Percentiles rank a stretch among this genome's conserved stretches.
phyloP scores from a whole-genome alignment of 2,797 vertebrate genomes.

The Sebastiscus tertius region DNA sequence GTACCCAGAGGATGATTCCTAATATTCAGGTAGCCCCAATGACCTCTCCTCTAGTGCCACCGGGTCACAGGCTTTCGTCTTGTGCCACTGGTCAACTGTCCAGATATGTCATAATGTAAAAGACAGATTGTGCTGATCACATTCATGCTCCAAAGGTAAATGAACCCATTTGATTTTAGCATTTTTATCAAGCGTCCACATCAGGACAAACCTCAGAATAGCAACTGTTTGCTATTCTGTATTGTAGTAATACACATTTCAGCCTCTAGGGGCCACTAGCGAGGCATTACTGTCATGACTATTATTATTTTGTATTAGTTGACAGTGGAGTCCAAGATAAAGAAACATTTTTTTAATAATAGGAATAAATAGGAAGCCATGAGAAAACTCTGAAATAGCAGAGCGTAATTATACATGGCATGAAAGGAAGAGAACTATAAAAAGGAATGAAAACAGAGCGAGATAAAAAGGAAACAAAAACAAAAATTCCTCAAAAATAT shows the following conservation, averaged over 20 bases:
- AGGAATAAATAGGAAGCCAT: neutral
- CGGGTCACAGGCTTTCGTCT: neutral
- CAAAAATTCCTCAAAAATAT: conserved; percentile 10
- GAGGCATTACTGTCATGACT: neutral
- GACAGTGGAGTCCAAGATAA: neutral
- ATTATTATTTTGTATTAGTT: neutral
- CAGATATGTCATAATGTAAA: neutral
- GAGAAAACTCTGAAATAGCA: neutral
- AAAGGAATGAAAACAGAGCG: conserved; percentile 30
- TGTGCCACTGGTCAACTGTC: neutral
- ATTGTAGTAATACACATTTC: neutral
- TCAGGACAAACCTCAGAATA: neutral
- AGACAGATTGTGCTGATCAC: neutral
- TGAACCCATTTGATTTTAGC: neutral
- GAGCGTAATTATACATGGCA: neutral
- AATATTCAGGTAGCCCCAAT: neutral
- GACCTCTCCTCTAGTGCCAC: neutral
- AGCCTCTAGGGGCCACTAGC: neutral
- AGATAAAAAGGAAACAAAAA: conserved; percentile 41
- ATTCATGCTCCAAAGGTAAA: neutral
- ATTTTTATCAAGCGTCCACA: neutral
- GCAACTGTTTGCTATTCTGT: neutral
- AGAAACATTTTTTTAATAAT: neutral
- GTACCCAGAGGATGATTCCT: neutral
- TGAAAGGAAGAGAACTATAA: conserved; percentile 8